Conservation (phyloP, 2,113 vertebrate genomes). For the Esox niger region DNA sequence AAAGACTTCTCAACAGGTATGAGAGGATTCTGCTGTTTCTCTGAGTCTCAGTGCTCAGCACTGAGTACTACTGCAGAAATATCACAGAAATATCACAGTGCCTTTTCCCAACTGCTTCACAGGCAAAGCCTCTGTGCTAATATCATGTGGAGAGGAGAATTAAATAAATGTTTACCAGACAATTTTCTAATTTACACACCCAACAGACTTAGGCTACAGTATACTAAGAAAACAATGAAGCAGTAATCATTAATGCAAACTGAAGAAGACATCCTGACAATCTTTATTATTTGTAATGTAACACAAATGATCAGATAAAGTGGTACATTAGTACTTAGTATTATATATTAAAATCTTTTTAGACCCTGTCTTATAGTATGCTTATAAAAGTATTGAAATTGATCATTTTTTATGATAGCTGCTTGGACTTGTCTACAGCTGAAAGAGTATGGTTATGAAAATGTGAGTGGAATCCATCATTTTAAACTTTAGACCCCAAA, state of each 20-base stretch:
- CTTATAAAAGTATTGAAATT: neutral
- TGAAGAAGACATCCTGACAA: neutral
- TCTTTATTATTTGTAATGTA: too few species aligned
- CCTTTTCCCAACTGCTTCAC: constrained; percentile 66
- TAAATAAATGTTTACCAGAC: constrained; percentile 58
- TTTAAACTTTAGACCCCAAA: constrained; percentile 58
- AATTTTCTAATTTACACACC: constrained; percentile 23
- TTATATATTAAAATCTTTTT: neutral
- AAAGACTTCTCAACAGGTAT: constrained; percentile 82
- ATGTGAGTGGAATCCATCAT: constrained; percentile 38
- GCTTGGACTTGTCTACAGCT: neutral
- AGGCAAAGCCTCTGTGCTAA: constrained; percentile 64
- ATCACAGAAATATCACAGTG: constrained; percentile 60
- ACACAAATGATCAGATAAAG: too few species aligned
- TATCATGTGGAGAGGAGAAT: constrained; percentile 59
- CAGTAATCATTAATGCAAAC: constrained; percentile 20
- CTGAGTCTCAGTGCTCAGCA: constrained; percentile 64
- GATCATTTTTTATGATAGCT: neutral
- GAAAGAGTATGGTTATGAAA: constrained; percentile 7
- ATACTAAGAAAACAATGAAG: constrained; percentile 9
- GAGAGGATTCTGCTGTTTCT: constrained; percentile 69
- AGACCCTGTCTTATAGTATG: neutral
- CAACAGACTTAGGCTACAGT: constrained; percentile 5
- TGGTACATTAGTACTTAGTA: neutral
- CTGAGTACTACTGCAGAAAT: constrained; percentile 68